Base-by-base conservation (phyloP, 1,140 invertebrate species). In the Drosophila aff. region DNA sequence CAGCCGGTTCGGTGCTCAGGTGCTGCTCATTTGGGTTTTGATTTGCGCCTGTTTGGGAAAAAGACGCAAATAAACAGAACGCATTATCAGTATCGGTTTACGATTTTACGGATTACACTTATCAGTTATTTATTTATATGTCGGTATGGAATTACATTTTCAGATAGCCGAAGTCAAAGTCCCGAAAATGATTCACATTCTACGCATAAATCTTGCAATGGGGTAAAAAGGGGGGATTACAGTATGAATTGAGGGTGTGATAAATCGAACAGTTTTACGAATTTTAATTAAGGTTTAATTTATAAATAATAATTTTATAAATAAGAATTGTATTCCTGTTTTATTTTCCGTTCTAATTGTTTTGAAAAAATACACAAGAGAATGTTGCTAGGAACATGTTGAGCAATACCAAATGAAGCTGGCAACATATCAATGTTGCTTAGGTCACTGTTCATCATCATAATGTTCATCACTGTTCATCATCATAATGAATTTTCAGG, bases 11-110 rank as follows among this genome's bases (percentile, higher is more conserved):
- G 33, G 33, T 55, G 61, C 46, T 89, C 85, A 90, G 81, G 78
- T 84, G 91, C 76, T 80, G 81, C 63, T 92, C 91, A 92, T 81
- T 92, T 82, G 74, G 65, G 74, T 91, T 91, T 89, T 79, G 83
- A 83, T 89, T 92, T 84, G 87, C 79, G 82, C 85, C 91, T 92
- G 53, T 28, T 67, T 23, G 41, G 47, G 3, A 62, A 71, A 52
- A 59, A 38, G n/a, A 58, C 33, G 43, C 8, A 69, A 38, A 26
- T 52, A 41, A 31, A 61, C 43, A 53, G 10, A 33, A n/a, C 4
- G 16, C 47, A 69, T 71, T 71, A 68, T 68, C 67, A 68, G 36
- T 73, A 62, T 66, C 16, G 53, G 13, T 46, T 76, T 46, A 57
- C 26, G 64, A 71, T 68, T 68, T 23, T 38, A 47, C 40, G 64